Evolutionary conservation across 2,113 vertebrate species (phyloP), one percentile per base, ranked within the genome.

Genomic region (Butorides virescens): DNA sequence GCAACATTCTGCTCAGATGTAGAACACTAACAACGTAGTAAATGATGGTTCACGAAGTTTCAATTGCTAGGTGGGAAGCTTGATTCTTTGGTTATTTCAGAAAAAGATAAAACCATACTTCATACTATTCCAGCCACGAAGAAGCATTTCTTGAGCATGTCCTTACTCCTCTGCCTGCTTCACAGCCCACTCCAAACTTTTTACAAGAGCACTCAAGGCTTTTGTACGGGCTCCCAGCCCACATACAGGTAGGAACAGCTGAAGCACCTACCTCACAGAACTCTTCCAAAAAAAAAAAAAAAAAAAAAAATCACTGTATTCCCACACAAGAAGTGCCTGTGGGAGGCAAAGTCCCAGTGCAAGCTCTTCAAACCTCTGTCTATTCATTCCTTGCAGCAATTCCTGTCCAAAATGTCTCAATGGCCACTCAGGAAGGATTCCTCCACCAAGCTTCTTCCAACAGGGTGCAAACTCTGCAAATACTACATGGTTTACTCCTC

Each of bases 191-290:
- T 96, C 76, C 86, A 85, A 61, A 53, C 39, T 55, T 92, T 50
- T 66, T 87, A 86, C 68, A 72, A 89, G 76, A 89, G 83, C 91
- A 92, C 46, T 75, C 13, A 14, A 91, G 62, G 89, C 80, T 95
- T 94, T 91, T 93, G 65, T 94, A 81, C 15, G 0, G 76, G 73
- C 68, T 94, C 91, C 39, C 88, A 81, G 39, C 94, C 93, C 88
- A 96, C 97, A 82, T 39, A 63, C 79, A 94, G 95, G 96, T 95
- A 93, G 92, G 83, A 95, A 87, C 19, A 92, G 65, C 72, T 96
- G 49, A 92, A 92, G 62, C 91, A 81, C 29, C 86, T 50, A 91
- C 46, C 70, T 92, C 39, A 85, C 79, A 92, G 58, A 95, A 92
- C 34, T 58, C 77, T 93, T 85, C 9, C 32, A 61, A 59, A 88